Conservation (phyloP, 2,113 vertebrate species). For the Pterophyllum scalare region DNA sequence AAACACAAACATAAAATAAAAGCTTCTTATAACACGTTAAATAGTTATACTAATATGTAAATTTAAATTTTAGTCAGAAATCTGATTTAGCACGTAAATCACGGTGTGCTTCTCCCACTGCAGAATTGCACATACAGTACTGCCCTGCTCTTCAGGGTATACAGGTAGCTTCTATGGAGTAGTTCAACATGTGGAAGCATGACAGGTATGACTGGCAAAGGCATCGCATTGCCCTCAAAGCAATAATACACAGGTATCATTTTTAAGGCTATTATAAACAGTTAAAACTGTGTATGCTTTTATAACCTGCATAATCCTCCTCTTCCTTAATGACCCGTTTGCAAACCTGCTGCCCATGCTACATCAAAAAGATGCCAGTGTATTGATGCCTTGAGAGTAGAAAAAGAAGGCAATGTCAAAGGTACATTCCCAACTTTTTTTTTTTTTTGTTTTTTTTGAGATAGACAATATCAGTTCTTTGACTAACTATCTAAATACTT, state of each 20-base stretch:
- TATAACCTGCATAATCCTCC: not conserved
- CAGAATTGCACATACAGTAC: conserved; percentile 46
- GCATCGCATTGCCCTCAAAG: conserved; percentile 36
- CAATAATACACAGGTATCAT: conserved; percentile 22
- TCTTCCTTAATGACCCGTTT: not conserved
- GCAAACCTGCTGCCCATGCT: not conserved
- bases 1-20: conserved; percentile 2
- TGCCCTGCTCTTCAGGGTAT: conserved; percentile 31
- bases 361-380: conserved; percentile 23
- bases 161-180: conserved; percentile 30
- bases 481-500: not conserved
- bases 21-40: conserved; percentile 9
- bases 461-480: not conserved
- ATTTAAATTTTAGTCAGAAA: conserved; percentile 34
- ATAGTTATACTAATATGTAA: conserved; percentile 45
- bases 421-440: conserved; percentile 34
- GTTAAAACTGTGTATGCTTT: not conserved
- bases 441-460: not conserved
- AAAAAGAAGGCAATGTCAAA: conserved; percentile 39
- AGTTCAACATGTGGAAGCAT: conserved; percentile 38
- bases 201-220: conserved; percentile 28
- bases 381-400: conserved; percentile 24
- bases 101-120: conserved; percentile 25
- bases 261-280: conserved; percentile 24
- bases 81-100: conserved; percentile 26